These are phyloP conservation scores for Phocides pigmalion DNA, from an alignment of 1,140 invertebrate genomes.

Conservation along the genomic window DNA sequence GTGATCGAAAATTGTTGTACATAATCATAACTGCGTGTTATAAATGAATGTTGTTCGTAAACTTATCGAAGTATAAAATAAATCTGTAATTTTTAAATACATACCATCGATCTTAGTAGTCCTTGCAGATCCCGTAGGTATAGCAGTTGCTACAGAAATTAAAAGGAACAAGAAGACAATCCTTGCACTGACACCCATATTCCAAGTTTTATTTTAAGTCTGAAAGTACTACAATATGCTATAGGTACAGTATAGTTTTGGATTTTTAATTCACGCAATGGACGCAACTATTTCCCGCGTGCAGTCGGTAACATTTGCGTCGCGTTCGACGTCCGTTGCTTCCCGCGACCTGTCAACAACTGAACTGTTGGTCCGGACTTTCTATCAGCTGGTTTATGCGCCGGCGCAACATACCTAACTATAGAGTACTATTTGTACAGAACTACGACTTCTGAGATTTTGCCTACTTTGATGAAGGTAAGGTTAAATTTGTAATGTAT, in stretches of 20 bases:
- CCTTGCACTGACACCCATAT: slow-evolving; percentile 78
- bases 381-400: slow-evolving; percentile 68
- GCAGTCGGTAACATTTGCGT: slow-evolving; percentile 74
- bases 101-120: slow-evolving; percentile 57
- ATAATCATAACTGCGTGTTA: too few relatives aligned
- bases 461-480: slow-evolving; percentile 8
- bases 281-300: slow-evolving; percentile 79
- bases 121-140: slow-evolving; percentile 59
- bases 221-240: slow-evolving; percentile 33
- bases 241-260: slow-evolving; percentile 20
- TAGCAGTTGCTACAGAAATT: slow-evolving; percentile 60
- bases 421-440: slow-evolving; percentile 29
- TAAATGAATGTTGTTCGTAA: too few relatives aligned
- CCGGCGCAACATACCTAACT: slow-evolving; percentile 51
- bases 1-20: too few relatives aligned
- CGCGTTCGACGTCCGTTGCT: slow-evolving; percentile 45
- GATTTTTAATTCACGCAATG: slow-evolving; percentile 41
- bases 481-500: not conserved
- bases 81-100: slow-evolving; percentile 22
- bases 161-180: slow-evolving; percentile 64
- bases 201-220: too few relatives aligned
- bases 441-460: not conserved
- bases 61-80: too few relatives aligned
- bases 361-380: slow-evolving; percentile 61
- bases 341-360: slow-evolving; percentile 60